phyloP scores from a whole-genome alignment of 2,113 vertebrate species.

The Odobenus rosmarus region DNA sequence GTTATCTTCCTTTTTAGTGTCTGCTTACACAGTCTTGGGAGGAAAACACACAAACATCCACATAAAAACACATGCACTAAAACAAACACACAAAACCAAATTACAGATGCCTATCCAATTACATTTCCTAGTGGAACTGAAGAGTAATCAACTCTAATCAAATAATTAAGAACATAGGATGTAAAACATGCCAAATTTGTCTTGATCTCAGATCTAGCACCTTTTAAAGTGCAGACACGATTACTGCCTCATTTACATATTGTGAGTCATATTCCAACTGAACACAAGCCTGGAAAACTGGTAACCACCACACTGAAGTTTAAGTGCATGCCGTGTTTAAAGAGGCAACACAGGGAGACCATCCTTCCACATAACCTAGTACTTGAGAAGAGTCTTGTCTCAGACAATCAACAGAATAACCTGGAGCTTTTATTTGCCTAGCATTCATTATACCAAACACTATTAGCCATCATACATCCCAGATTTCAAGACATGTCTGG shows the following conservation, averaged over 20 bases:
- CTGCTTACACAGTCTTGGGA: constrained; percentile 9
- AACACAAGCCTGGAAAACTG: neutral
- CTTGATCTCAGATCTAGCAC: constrained; percentile 60
- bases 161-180: constrained; percentile 56
- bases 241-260: constrained; percentile 42
- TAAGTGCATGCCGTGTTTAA: neutral
- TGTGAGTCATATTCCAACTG: constrained; percentile 4
- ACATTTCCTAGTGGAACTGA: constrained; percentile 43
- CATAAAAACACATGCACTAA: constrained; percentile 63
- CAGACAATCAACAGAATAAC: neutral
- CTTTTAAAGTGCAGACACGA: constrained; percentile 2
- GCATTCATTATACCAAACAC: neutral
- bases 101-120: constrained; percentile 56
- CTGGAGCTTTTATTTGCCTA: neutral
- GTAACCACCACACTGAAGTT: neutral
- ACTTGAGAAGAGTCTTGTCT: neutral
- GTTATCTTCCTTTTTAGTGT: constrained; percentile 20
- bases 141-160: constrained; percentile 59
- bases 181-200: constrained; percentile 57
- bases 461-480: neutral
- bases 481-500: constrained; percentile 17
- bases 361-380: neutral
- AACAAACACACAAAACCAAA: constrained; percentile 63
- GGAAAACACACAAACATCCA: constrained; percentile 40
- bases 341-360: neutral